Conservation (phyloP, 1,140 invertebrate species). For the Drosophila auraria region DNA sequence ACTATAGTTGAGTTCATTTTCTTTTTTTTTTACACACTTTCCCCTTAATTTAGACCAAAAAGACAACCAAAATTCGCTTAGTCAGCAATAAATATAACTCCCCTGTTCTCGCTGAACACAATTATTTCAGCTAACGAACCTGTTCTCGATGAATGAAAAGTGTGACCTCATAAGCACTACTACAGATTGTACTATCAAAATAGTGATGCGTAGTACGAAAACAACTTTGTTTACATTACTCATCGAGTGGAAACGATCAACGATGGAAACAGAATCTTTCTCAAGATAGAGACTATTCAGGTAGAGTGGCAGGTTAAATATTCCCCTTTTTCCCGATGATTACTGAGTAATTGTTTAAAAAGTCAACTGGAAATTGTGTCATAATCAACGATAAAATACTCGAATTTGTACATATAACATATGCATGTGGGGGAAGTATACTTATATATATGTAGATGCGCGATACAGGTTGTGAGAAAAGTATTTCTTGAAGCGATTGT, state of each 20-base stretch:
- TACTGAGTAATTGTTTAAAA: constrained; percentile 17
- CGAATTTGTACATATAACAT: background rate
- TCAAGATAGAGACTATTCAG: constrained; percentile 1
- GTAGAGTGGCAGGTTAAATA: background rate
- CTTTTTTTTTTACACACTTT: background rate
- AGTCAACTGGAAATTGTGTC: background rate
- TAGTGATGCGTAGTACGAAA: constrained; percentile 13
- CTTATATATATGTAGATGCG: background rate
- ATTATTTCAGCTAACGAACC: constrained; percentile 16
- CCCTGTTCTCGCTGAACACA: background rate
- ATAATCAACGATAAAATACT: constrained; percentile 6
- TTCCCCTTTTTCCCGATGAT: constrained; percentile 2
- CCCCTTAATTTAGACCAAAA: background rate
- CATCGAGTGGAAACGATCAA: background rate
- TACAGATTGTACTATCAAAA: constrained; percentile 10
- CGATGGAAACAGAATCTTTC: background rate
- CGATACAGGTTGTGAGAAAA: background rate
- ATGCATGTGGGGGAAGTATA: no score
- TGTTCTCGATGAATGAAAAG: constrained; percentile 12
- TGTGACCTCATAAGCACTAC: constrained; percentile 1
- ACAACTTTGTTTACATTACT: constrained; percentile 13
- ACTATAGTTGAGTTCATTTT: background rate
- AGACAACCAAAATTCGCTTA: background rate
- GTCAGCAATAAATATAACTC: background rate
- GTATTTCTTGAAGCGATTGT: no score